These are phyloP conservation scores for Mesoclemmys tuberculata DNA, from an alignment of 2,113 vertebrate species.

Conservation along the genomic window DNA sequence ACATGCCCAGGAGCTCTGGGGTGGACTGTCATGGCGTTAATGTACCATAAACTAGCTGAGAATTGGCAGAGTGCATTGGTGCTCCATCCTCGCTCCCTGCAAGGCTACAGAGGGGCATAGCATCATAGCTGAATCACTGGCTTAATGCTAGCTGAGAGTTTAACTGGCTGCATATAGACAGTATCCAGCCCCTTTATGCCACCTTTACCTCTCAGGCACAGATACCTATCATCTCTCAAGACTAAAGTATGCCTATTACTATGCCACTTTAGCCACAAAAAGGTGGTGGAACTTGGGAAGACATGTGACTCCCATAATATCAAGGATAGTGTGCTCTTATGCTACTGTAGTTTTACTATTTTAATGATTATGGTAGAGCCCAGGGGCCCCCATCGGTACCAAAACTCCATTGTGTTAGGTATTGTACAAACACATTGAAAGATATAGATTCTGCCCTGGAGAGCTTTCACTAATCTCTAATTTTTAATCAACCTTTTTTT, in stretches of 20 bases:
- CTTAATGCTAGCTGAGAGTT: neutral
- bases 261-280: neutral
- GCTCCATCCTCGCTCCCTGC: neutral
- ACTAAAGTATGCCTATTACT: too few relatives aligned
- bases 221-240: too few relatives aligned
- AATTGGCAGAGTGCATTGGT: neutral
- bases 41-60: neutral
- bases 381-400: neutral
- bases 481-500: neutral
- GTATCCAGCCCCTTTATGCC: neutral
- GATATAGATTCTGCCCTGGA: neutral
- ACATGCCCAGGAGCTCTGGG: neutral
- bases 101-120: neutral
- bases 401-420: neutral
- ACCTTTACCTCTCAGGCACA: neutral
- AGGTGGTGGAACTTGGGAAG: neutral
- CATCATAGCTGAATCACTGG: neutral
- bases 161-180: neutral
- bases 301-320: neutral
- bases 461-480: accelerated
- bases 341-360: neutral
- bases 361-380: neutral
- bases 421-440: neutral
- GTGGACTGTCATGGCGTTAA: neutral
- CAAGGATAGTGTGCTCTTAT: neutral